Base-by-base conservation (phyloP, 2,888 invertebrate species). In the Zootermopsis nevadensis region DNA sequence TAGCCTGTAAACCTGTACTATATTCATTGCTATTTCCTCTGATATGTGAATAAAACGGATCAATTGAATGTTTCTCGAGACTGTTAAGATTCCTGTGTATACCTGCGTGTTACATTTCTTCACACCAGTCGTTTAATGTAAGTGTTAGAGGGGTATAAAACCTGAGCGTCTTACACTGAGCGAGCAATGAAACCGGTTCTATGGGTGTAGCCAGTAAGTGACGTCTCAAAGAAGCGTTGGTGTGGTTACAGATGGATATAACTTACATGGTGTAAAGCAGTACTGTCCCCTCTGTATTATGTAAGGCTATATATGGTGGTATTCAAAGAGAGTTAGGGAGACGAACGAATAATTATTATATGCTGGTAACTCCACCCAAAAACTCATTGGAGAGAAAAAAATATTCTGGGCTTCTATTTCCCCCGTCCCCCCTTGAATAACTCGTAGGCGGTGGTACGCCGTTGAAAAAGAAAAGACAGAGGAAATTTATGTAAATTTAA, bases 261-360 rank as follows among this genome's bases (percentile, higher is more conserved):
- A 83, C 83, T 77, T 81, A 77, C 60, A 80, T 77, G 81, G 81
- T 72, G 83, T 83, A 83, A 83, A 83, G 76, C 31, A 53, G 42
- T 66, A 42, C 31, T 31, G 81, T 53, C 77, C 35, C 38, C n/a
- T 77, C 33, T 81, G 77, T 81, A 81, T 83, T 83, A 81, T 81
- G 83, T 83, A 82, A 84, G 84, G 55, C 85, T 84, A 85, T 85
- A 85, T 85, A 83, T 85, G 85, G 85, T 77, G 72, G 83, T 84
- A 82, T 82, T 84, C 84, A 35, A 3, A 60, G 79, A 55, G 60
- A 35, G 42, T 24, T 55, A 33, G 53, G 27, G 55, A 81, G 80
- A 82, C 67, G 81, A 42, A 80, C 60, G 48, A 60, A 84, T 85
- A 85, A 85, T 85, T 84, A 85, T 84, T 80, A 77, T 83, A 81